A percentile compares a stretch with the other conserved stretches of the same genome.
These are phyloP conservation scores for Microctonus brassicae DNA, from an alignment of 2,888 invertebrate species.

Conservation along the genomic window DNA sequence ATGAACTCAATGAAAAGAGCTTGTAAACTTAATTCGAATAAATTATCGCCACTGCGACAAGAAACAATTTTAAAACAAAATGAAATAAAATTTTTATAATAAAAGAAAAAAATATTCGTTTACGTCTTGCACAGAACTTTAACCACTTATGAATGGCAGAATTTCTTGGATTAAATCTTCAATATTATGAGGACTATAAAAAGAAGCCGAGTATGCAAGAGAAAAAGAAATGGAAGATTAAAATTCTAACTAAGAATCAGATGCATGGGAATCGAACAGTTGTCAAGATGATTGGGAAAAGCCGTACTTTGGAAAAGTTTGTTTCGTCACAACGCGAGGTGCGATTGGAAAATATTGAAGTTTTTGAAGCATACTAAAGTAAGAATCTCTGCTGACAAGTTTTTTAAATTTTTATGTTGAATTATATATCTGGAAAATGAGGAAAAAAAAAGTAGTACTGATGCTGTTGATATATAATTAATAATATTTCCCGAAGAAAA, in stretches of 20 bases:
- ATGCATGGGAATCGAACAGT: slow-evolving; percentile 30
- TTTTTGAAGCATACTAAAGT: neutral
- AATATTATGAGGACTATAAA: slow-evolving; percentile 13
- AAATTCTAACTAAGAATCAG: slow-evolving; percentile 31
- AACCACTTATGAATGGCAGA: neutral
- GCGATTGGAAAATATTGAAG: neutral
- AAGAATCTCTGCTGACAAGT: neutral
- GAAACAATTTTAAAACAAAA: slow-evolving; percentile 3
- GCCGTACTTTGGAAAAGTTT: slow-evolving; percentile 30
- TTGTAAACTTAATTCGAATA: neutral
- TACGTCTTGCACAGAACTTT: neutral
- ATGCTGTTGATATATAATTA: neutral
- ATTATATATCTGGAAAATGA: neutral
- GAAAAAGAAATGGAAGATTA: slow-evolving; percentile 10
- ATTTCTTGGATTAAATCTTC: slow-evolving; percentile 6
- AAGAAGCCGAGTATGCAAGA: neutral
- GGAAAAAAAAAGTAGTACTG: neutral
- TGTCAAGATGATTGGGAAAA: slow-evolving; percentile 34
- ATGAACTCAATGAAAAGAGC: neutral
- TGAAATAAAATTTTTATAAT: slow-evolving; percentile 10
- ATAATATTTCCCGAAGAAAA: neutral
- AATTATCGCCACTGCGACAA: neutral
- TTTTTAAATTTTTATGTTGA: neutral
- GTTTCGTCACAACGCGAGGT: neutral
- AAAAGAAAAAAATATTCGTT: slow-evolving; percentile 8